phyloP scores from a whole-genome alignment of 2,113 vertebrate species.

The Symphodus melops region DNA sequence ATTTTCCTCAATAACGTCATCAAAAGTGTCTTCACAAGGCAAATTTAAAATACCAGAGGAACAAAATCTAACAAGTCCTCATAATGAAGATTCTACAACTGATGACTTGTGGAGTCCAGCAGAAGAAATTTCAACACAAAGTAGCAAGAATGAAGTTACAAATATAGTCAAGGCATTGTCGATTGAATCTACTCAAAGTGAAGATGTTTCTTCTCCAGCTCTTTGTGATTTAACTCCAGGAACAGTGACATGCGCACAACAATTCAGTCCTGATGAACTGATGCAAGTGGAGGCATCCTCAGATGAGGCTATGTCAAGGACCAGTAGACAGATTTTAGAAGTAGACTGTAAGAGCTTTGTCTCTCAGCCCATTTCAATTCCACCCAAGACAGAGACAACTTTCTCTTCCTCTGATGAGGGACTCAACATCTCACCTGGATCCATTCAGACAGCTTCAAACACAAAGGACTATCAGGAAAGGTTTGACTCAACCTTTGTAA shows the following conservation, averaged over 20 bases:
- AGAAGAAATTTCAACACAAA: too few species aligned
- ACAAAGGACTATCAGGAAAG: too few species aligned
- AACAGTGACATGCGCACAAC: constrained; percentile 42
- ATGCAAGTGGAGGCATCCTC: constrained; percentile 29
- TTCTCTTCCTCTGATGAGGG: constrained; percentile 62
- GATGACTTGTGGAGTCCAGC: too few species aligned
- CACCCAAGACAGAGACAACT: constrained; percentile 30
- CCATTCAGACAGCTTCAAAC: neutral
- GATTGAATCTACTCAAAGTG: constrained; percentile 20
- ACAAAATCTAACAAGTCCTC: too few species aligned
- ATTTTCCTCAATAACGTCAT: too few species aligned
- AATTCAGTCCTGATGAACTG: constrained; percentile 72
- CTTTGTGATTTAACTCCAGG: constrained; percentile 66
- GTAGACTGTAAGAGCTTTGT: constrained; percentile 40
- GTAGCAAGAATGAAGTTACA: too few species aligned
- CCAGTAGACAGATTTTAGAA: constrained; percentile 34
- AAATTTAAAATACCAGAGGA: too few species aligned
- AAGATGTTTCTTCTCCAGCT: constrained; percentile 57
- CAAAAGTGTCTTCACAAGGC: too few species aligned
- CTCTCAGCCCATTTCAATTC: constrained; percentile 13
- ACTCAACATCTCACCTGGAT: constrained; percentile 34
- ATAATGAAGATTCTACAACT: too few species aligned
- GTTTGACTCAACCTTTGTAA: too few species aligned
- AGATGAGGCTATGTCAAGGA: constrained; percentile 28
- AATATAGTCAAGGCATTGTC: constrained; percentile 32